Evolutionary conservation across 2,888 invertebrate species (phyloP), one percentile per base, ranked within the genome.

Genomic region (Peribatodes rhomboidaria): DNA sequence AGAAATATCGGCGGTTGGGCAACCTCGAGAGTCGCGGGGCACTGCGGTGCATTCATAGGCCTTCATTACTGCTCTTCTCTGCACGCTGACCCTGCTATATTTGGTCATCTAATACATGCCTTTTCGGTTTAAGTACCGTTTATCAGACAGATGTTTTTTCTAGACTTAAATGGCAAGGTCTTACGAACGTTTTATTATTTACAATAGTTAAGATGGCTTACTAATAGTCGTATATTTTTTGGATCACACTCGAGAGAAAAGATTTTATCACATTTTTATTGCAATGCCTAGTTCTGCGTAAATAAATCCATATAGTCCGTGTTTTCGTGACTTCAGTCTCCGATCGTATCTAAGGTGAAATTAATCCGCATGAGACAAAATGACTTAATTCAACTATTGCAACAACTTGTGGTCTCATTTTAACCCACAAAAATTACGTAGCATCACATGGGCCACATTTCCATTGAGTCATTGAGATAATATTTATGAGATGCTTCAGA

Each of bases 31-130:
- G 72, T 65, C 70, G 44, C 16, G 10, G 49, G 11, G 33, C 18
- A 33, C 39, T 33, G 77, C 63, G 65, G 49, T 67, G 81, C 78
- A 81, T 81, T 79, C 71, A 76, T 77, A 79, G 65, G 69, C 61
- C 70, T 63, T 71, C 61, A 61, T 71, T 68, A 65, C 44, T 47
- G 54, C 35, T 67, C 49, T 53, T 67, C 49, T 66, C 61, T 65
- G 55, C 39, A 10, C 22, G 13, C 13, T 59, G 62, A 57, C 66
- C 69, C 57, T 60, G 58, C 52, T 37, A 20, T 49, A 56, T 56
- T 56, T 56, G 65, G 55, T 50, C 61, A 61, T 56, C 55, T 53
- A 47, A 50, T n/a, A 20, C 49, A 62, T 39, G 41, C 42, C 54
- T 58, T 33, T 52, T 41, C 14, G 49, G 42, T 54, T 58, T 61